Conservation (phyloP, 2,113 vertebrate species). For the Macaca mulatta region DNA sequence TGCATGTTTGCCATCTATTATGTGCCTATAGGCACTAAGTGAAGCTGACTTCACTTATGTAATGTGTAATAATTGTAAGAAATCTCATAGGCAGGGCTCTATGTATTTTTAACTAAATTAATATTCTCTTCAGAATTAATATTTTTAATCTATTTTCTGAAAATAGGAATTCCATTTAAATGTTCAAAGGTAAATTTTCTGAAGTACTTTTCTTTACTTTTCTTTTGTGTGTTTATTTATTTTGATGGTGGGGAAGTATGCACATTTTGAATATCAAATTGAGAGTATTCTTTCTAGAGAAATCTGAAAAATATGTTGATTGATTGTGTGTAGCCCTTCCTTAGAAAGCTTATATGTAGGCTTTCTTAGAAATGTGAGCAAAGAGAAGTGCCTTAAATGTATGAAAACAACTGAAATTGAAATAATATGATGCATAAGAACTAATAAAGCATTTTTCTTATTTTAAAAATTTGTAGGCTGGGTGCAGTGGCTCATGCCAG, state of each 20-base stretch:
- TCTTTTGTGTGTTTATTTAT: background rate
- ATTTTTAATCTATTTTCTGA: background rate
- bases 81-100: background rate
- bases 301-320: background rate
- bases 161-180: constrained; percentile 1
- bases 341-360: background rate
- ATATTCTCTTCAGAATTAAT: background rate
- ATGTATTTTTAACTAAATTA: background rate
- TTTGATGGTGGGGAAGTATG: background rate
- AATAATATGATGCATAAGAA: background rate
- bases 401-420: constrained; percentile 8
- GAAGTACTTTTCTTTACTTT: background rate
- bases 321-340: background rate
- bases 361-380: background rate
- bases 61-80: background rate
- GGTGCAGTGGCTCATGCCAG: too few relatives aligned
- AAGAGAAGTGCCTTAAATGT: background rate
- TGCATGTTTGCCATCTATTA: background rate
- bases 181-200: constrained; percentile 25
- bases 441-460: background rate
- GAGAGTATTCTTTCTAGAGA: background rate
- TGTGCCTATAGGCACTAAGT: background rate
- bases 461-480: background rate
- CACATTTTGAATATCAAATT: background rate
- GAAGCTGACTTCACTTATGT: background rate